Evolutionary conservation across 1,140 invertebrate genomes (phyloP), one percentile per base, ranked within the genome.

Genomic region (Zaprionus kolodkinae): DNA sequence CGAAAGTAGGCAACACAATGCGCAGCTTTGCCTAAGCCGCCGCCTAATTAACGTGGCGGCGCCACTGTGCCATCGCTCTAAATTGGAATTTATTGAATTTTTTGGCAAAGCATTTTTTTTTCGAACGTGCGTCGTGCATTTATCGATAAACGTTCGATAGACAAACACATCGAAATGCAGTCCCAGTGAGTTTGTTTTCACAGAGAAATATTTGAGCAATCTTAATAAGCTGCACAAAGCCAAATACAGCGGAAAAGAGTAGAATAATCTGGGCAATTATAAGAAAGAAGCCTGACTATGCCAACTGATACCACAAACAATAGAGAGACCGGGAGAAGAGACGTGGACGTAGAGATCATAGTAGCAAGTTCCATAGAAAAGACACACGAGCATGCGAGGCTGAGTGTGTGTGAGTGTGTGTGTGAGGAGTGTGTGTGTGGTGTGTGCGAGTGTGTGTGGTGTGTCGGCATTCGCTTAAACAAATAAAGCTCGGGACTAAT

Each of bases 401-500:
- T 43, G 40, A 45, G 55, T 72, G 56, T 61, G 36, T 62, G 76
- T 40, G 35, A 55, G 45, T 27, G 10, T 40, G 25, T 55, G 33
- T 55, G 59, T 43, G 62, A n/a, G n/a, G n/a, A n/a, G n/a, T 36
- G 56, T 61, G 48, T 56, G 56, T 56, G 25, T 54, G 2, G 75
- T 83, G 48, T 54, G 71, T 54, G 48, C 36, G 50, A 21, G 75
- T 83, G 48, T 54, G 71, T 54, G 48, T 45, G 50, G 36, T 56
- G 57, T 63, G 78, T 84, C 84, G 85, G 84, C 74, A 80, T 88
- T 84, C 81, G 85, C 70, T 75, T 79, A 89, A 88, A 88, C 85
- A 88, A 89, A 88, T 88, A 88, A 88, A 88, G 85, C 81, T 59
- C 48, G 78, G 69, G 76, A 90, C 85, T 88, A 88, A 88, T 88